Conservation (phyloP, 2,888 invertebrate genomes). For the Hyalella azteca region DNA sequence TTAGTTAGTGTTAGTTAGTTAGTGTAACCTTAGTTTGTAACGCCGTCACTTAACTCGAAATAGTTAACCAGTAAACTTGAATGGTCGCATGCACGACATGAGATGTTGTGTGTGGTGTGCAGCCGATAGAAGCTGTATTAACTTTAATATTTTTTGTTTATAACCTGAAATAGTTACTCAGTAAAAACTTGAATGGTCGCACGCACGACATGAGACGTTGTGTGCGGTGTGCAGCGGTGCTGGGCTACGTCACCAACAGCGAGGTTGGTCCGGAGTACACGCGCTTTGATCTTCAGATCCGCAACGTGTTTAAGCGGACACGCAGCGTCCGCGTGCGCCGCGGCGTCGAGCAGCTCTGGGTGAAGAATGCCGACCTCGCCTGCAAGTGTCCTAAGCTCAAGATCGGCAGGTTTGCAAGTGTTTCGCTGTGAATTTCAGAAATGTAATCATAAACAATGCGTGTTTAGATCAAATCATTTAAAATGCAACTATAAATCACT, state of each 20-base stretch:
- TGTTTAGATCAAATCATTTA: no score
- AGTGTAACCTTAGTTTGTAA: no score
- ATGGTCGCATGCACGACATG: neutral
- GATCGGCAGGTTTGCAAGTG: conserved; percentile 49
- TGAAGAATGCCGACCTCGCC: conserved; percentile 50
- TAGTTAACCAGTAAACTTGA: no score
- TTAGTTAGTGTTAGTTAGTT: no score
- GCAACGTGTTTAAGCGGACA: conserved; percentile 56
- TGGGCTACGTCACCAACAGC: conserved; percentile 55
- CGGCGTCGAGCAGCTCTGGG: conserved; percentile 57
- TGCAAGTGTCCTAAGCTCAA: conserved; percentile 58
- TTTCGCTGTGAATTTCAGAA: no score
- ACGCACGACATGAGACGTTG: neutral
- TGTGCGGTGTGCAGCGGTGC: conserved; percentile 48
- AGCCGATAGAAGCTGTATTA: no score
- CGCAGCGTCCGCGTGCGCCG: conserved; percentile 50
- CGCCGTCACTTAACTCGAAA: no score
- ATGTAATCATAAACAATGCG: no score
- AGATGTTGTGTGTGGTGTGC: neutral
- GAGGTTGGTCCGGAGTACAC: conserved; percentile 56
- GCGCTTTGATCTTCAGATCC: conserved; percentile 55
- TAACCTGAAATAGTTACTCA: no score
- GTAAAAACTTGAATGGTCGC: no score
- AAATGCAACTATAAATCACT: no score
- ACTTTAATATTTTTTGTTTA: no score